Percentiles rank a stretch among this genome's conserved stretches.
These are phyloP conservation scores for Chromoteleia sp. DNA, from an alignment of 2,888 invertebrate species.

Conservation along the genomic window DNA sequence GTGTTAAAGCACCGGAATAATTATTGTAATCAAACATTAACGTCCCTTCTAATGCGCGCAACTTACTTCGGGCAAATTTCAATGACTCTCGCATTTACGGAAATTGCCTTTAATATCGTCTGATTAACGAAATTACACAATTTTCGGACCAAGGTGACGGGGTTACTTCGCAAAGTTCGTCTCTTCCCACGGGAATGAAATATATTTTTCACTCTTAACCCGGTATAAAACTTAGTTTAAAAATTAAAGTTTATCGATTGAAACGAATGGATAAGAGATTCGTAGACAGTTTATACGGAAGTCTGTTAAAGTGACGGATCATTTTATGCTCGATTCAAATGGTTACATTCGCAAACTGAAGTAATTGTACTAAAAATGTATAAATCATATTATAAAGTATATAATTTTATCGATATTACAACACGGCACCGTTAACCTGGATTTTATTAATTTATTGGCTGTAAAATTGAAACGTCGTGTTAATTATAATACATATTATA, in stretches of 20 bases:
- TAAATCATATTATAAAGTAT: not conserved
- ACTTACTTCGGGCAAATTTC: constrained; percentile 48
- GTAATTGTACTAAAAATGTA: not conserved
- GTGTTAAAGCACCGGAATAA: constrained; percentile 43
- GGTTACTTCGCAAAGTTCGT: constrained; percentile 7
- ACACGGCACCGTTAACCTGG: not conserved
- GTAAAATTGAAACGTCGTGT: constrained; percentile 8
- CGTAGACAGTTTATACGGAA: not conserved
- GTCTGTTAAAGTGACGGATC: too few species aligned
- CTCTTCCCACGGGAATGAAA: not conserved
- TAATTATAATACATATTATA: constrained; percentile 3
- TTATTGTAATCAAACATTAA: constrained; percentile 57
- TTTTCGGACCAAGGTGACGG: constrained; percentile 20
- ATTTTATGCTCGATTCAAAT: too few species aligned
- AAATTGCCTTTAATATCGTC: constrained; percentile 30
- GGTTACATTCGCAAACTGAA: not conserved
- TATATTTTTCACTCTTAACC: constrained; percentile 1
- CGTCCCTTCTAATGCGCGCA: constrained; percentile 26
- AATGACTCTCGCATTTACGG: constrained; percentile 20
- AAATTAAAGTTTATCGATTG: constrained; percentile 10
- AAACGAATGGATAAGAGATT: not conserved
- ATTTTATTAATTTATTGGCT: constrained; percentile 13
- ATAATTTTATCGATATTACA: not conserved
- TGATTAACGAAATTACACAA: constrained; percentile 43
- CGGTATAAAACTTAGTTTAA: not conserved